Conservation (phyloP, 1,140 invertebrate species). For the Mesaphorura yosii region DNA sequence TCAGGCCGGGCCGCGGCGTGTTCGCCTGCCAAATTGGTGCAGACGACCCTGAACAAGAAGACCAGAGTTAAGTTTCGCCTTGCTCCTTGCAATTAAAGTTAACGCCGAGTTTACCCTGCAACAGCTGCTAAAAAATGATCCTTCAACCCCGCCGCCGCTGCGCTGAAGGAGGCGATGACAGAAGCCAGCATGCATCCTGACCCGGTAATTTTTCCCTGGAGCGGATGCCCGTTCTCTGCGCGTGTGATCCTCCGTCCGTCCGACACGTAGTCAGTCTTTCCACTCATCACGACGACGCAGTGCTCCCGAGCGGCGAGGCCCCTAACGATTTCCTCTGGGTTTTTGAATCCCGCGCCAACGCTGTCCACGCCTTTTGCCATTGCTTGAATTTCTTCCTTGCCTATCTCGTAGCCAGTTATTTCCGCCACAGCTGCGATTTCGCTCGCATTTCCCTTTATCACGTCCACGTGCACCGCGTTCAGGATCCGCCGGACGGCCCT, state of each 20-base stretch:
- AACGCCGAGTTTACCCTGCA: neutral
- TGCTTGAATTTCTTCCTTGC: neutral
- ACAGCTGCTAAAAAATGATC: conserved; percentile 1
- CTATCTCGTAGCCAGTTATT: neutral
- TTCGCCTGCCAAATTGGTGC: neutral
- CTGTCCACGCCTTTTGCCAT: conserved; percentile 2
- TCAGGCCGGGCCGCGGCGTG: neutral
- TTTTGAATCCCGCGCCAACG: neutral
- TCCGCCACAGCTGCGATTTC: neutral
- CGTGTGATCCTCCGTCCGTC: neutral
- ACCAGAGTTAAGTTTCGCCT: too few relatives aligned
- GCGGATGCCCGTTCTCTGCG: neutral
- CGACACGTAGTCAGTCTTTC: conserved; percentile 4
- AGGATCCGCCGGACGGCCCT: neutral
- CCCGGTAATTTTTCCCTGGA: neutral
- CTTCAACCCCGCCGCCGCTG: neutral
- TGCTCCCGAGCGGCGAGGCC: neutral
- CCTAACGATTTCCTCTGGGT: neutral
- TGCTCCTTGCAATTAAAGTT: neutral
- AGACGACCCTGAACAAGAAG: neutral
- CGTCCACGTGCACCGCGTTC: neutral
- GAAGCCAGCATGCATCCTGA: conserved; percentile 1
- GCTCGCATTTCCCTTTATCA: conserved; percentile 2
- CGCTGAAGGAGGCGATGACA: neutral
- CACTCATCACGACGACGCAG: neutral